Percentiles rank a stretch among this genome's conserved stretches.
Conservation (phyloP, 2,113 vertebrate species). For the Elgaria multicarinata region DNA sequence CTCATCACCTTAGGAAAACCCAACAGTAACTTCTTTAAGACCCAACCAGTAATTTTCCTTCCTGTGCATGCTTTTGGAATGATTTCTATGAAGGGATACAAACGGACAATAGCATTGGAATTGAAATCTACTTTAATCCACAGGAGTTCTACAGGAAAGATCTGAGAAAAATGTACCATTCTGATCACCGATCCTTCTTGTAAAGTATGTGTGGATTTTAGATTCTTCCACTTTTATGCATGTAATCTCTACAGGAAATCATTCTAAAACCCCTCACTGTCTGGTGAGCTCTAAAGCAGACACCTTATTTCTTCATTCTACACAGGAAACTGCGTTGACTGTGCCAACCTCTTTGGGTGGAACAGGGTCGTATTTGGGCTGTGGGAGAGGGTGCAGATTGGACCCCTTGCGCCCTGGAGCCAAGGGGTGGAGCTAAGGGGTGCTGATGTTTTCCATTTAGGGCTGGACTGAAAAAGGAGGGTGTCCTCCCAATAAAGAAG, state of each 20-base stretch:
- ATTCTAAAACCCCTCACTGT: neutral
- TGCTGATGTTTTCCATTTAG: neutral
- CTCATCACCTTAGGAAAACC: constrained; percentile 33
- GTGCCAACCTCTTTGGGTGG: neutral
- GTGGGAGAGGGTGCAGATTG: neutral
- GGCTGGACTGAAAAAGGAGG: neutral
- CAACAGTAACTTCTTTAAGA: constrained; percentile 29
- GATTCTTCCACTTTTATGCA: neutral
- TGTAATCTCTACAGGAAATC: neutral
- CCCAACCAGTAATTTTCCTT: neutral
- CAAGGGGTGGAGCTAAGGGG: neutral
- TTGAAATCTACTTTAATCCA: neutral
- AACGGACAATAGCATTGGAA: neutral
- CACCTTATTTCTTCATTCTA: neutral
- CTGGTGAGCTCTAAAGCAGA: neutral
- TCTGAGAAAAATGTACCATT: neutral
- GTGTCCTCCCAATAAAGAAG: too few relatives aligned
- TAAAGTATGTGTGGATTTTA: neutral
- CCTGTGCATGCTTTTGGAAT: neutral
- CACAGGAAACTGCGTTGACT: neutral
- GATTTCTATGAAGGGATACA: neutral
- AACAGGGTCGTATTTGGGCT: neutral
- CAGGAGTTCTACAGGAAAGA: neutral
- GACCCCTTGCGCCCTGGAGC: neutral
- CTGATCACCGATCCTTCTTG: neutral